Conservation (phyloP, 2,797 vertebrate genomes). For the Phrynocephalus guinanensis region DNA sequence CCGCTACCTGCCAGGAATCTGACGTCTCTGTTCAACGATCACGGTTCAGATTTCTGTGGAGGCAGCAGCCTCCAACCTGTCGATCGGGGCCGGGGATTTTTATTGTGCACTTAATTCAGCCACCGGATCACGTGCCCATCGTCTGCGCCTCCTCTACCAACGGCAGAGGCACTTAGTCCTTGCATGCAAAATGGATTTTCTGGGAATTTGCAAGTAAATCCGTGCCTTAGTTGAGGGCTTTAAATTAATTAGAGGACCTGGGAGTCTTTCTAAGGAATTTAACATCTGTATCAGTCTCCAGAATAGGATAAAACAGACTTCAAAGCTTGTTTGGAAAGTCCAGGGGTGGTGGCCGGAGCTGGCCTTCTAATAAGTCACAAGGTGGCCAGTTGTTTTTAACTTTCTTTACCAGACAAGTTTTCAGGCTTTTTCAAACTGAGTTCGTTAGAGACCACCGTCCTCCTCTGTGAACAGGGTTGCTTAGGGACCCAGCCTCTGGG, state of each 20-base stretch:
- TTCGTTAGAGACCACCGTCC: too few relatives aligned
- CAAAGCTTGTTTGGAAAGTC: background rate
- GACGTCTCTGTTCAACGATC: background rate
- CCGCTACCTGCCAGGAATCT: background rate
- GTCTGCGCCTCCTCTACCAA: constrained; percentile 15
- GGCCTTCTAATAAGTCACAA: background rate
- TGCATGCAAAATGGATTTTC: constrained; percentile 40
- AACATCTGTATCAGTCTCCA: constrained; percentile 14
- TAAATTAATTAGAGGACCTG: constrained; percentile 40
- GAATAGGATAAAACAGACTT: background rate
- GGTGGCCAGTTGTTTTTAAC: background rate
- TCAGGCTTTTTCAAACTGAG: too few relatives aligned
- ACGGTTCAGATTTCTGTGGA: background rate
- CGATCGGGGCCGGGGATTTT: background rate
- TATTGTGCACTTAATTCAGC: background rate
- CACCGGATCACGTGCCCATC: background rate
- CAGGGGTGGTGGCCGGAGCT: background rate
- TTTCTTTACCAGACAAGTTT: background rate
- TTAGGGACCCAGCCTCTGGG: too few relatives aligned
- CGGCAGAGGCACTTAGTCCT: constrained; percentile 21
- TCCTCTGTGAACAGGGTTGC: background rate
- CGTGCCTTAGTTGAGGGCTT: constrained; percentile 30
- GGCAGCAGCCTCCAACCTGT: background rate
- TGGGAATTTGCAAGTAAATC: constrained; percentile 44
- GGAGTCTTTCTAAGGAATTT: constrained; percentile 22